These are phyloP conservation scores for Mycetomoellerius zeteki DNA, from an alignment of 1,140 invertebrate species.

Conservation along the genomic window DNA sequence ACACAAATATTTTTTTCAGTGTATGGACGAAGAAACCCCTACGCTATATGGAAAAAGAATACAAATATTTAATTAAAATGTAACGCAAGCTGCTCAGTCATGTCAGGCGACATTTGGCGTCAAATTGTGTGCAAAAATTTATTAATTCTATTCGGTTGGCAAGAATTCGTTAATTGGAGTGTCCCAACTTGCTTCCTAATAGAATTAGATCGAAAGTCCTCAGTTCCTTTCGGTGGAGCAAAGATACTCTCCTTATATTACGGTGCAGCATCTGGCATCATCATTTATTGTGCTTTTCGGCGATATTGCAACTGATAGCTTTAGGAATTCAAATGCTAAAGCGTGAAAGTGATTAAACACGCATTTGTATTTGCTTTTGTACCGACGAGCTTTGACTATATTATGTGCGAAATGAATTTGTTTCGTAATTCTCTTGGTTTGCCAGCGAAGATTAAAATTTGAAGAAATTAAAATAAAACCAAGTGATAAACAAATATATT, in stretches of 20 bases:
- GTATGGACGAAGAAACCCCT: too few species aligned
- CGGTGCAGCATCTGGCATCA: conserved; percentile 69
- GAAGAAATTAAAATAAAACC: neutral
- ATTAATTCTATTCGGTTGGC: conserved; percentile 34
- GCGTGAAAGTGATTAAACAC: neutral
- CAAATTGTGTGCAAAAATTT: conserved; percentile 43
- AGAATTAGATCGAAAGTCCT: conserved; percentile 33
- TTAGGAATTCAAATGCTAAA: conserved; percentile 64
- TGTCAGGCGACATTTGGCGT: conserved; percentile 23
- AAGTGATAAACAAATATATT: neutral
- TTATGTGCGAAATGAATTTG: neutral
- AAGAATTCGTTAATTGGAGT: conserved; percentile 75
- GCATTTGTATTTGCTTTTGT: neutral
- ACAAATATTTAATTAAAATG: conserved; percentile 39
- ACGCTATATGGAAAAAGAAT: conserved; percentile 19
- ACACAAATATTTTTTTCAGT: too few species aligned
- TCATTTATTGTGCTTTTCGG: conserved; percentile 71
- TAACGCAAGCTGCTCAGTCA: neutral
- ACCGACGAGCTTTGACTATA: neutral
- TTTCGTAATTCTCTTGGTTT: neutral
- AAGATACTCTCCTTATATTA: conserved; percentile 74
- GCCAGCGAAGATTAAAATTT: neutral
- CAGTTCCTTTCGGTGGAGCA: conserved; percentile 29
- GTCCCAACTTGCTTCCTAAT: conserved; percentile 29
- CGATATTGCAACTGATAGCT: conserved; percentile 64